Evolutionary conservation across 2,888 invertebrate genomes (phyloP).

Genomic region (Scaptomyza polygonia): DNA sequence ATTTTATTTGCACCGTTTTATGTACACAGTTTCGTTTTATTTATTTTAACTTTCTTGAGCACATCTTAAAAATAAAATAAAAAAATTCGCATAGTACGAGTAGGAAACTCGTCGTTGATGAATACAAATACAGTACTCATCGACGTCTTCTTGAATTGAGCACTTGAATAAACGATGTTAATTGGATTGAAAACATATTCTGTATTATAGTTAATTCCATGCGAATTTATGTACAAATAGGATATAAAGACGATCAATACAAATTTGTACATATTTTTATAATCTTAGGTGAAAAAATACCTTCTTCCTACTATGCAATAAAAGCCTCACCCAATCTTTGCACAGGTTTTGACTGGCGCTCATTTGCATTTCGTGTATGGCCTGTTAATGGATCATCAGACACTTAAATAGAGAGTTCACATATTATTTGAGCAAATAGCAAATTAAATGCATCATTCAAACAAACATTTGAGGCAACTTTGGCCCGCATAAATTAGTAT

Average conservation of each 20-base stretch:
- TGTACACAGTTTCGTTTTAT: constrained; percentile 40
- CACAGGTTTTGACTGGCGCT: constrained; percentile 29
- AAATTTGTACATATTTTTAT: too few relatives aligned
- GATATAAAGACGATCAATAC: neutral
- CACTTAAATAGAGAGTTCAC: constrained; percentile 17
- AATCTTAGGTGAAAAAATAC: too few relatives aligned
- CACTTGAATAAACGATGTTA: constrained; percentile 24
- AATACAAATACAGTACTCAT: constrained; percentile 2
- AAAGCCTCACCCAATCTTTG: neutral
- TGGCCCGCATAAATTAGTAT: constrained; percentile 75
- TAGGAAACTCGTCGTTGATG: neutral
- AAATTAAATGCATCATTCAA: constrained; percentile 74
- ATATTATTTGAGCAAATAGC: constrained; percentile 42
- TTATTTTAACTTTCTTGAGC: constrained; percentile 19
- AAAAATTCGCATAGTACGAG: constrained; percentile 3
- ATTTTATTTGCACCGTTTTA: constrained; percentile 26
- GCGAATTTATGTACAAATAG: constrained; percentile 12
- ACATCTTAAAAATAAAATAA: neutral
- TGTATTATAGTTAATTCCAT: neutral
- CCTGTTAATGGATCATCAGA: constrained; percentile 36
- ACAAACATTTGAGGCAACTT: constrained; percentile 57
- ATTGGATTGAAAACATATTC: constrained; percentile 11
- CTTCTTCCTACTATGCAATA: too few relatives aligned
- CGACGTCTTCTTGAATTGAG: constrained; percentile 38
- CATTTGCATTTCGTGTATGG: constrained; percentile 34